These are phyloP conservation scores for Clangula hyemalis DNA, from an alignment of 2,797 vertebrate genomes.

Conservation along the genomic window DNA sequence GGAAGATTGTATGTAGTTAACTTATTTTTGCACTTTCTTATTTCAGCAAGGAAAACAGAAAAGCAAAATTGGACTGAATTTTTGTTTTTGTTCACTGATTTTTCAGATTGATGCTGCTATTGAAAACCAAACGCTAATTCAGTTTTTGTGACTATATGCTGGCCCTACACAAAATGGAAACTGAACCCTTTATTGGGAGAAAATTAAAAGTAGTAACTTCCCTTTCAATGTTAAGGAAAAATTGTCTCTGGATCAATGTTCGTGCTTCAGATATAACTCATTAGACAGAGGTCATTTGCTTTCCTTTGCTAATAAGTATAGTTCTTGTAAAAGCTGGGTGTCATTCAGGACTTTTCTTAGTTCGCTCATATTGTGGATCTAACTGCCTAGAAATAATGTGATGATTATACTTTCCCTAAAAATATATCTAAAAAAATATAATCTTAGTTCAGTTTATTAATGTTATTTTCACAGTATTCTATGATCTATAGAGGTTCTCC, in stretches of 20 bases:
- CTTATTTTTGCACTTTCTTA: background rate
- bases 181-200: background rate
- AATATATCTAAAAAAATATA: slow-evolving; percentile 12
- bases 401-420: slow-evolving; percentile 9
- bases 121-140: background rate
- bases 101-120: background rate
- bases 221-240: background rate
- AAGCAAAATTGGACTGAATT: background rate
- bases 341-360: background rate
- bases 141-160: background rate
- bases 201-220: background rate
- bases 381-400: background rate
- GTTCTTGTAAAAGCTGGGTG: background rate
- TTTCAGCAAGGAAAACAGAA: background rate
- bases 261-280: background rate
- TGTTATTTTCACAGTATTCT: background rate
- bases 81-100: background rate
- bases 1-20: background rate
- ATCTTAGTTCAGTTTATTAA: background rate
- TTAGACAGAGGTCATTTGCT: background rate
- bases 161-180: background rate
- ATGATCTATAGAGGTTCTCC: background rate
- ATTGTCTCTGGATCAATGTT: background rate
- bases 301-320: background rate
- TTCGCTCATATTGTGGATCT: slow-evolving; percentile 1